Conservation (phyloP, 2,113 vertebrate genomes). For the Cyanistes caeruleus region DNA sequence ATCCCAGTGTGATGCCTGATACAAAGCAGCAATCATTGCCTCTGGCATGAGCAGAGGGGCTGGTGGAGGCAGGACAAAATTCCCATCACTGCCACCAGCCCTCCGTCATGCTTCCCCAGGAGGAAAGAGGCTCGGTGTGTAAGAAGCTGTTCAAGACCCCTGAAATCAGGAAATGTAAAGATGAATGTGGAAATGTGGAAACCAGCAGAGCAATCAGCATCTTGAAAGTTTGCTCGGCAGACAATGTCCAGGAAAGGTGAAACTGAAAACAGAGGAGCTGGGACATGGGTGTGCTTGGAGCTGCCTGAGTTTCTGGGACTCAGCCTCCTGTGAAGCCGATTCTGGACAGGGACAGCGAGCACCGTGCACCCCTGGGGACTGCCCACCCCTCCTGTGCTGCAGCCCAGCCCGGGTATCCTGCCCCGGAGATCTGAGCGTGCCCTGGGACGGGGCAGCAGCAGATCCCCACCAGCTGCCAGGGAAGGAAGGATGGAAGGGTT, state of each 20-base stretch:
- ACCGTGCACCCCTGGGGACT: background rate
- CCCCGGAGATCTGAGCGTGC: accelerated
- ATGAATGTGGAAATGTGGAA: background rate
- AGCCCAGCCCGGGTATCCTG: background rate
- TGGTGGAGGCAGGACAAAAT: background rate
- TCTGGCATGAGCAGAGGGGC: background rate
- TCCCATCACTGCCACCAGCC: background rate
- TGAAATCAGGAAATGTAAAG: background rate
- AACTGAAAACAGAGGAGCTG: background rate
- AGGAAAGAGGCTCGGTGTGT: background rate
- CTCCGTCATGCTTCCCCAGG: background rate
- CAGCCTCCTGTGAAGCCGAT: background rate
- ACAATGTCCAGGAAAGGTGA: background rate
- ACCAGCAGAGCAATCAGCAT: background rate
- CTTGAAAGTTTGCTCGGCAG: background rate
- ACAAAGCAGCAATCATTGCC: background rate
- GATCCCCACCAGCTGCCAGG: background rate
- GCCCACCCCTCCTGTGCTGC: background rate
- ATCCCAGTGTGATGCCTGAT: background rate
- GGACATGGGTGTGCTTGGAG: accelerated
- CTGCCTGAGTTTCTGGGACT: background rate
- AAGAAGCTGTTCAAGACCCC: background rate
- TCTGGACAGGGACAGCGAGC: accelerated
- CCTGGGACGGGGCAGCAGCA: background rate
- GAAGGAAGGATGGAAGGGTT: background rate